These are phyloP conservation scores for Actinia tenebrosa DNA, from an alignment of 64 coral and sea anemone species.

Conservation along the genomic window DNA sequence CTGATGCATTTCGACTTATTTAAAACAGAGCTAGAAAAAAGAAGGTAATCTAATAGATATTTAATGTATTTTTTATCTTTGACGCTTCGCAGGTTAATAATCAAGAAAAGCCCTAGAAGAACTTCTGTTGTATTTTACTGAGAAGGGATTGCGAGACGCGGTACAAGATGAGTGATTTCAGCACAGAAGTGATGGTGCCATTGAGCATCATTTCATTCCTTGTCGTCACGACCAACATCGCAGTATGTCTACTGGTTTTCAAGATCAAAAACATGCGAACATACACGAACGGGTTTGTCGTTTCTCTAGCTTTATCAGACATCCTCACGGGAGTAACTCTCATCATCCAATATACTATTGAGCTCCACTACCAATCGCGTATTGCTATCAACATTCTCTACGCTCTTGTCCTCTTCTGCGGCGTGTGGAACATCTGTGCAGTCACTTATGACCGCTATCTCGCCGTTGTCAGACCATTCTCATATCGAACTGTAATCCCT, in stretches of 20 bases:
- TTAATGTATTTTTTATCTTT: neutral
- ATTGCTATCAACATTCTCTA: slow-evolving; percentile 43
- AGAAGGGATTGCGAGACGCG: neutral
- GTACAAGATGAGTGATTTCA: neutral
- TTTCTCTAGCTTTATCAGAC: slow-evolving; percentile 46
- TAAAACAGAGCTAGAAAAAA: neutral
- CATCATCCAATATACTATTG: slow-evolving; percentile 40
- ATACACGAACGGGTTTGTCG: slow-evolving; percentile 62
- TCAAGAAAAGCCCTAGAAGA: neutral
- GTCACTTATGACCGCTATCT: slow-evolving; percentile 60
- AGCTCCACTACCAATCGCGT: slow-evolving; percentile 27
- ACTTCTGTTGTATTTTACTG: too few relatives aligned
- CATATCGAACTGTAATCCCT: slow-evolving; percentile 20
- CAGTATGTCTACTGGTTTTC: slow-evolving; percentile 42
- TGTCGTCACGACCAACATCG: slow-evolving; percentile 31
- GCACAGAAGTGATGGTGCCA: neutral
- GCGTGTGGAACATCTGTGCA: slow-evolving; percentile 48
- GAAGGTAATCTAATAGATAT: neutral
- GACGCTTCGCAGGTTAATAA: neutral
- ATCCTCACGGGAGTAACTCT: slow-evolving; percentile 48
- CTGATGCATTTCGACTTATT: neutral
- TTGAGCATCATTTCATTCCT: slow-evolving; percentile 41
- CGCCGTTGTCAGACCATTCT: slow-evolving; percentile 42
- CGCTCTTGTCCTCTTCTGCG: slow-evolving; percentile 44
- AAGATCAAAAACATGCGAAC: slow-evolving; percentile 56